A percentile compares a stretch with the other conserved stretches of the same genome.
Conservation (phyloP, 92 coral and sea anemone genomes). For the Ricordea florida region DNA sequence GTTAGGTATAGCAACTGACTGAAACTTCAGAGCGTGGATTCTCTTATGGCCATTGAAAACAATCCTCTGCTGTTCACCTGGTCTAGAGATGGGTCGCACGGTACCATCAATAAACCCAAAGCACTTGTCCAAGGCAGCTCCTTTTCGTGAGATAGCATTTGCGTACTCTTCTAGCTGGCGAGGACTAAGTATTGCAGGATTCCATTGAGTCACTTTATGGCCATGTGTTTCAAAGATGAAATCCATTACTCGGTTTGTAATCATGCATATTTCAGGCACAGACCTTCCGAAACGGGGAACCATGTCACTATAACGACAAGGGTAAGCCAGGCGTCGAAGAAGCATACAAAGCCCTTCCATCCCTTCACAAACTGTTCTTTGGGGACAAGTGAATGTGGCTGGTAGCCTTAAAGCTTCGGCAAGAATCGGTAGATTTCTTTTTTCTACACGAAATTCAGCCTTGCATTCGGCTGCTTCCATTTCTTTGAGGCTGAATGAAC, state of each 20-base stretch:
- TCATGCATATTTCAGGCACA: neutral
- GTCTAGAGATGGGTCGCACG: no score
- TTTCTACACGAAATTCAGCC: neutral
- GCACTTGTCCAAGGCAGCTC: neutral
- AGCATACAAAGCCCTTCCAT: conserved; percentile 1
- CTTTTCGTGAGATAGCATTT: neutral
- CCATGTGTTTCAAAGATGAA: neutral
- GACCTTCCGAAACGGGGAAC: neutral
- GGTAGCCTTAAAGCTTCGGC: no score
- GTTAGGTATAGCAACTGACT: neutral
- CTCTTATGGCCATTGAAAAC: neutral
- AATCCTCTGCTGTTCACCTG: no score
- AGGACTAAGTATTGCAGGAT: neutral
- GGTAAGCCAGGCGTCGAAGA: no score
- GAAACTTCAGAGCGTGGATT: neutral
- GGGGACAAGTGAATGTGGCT: no score
- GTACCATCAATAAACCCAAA: neutral
- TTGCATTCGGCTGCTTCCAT: neutral
- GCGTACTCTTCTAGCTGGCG: neutral
- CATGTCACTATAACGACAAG: no score
- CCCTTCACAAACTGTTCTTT: neutral
- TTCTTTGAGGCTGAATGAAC: neutral
- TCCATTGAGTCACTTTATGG: neutral
- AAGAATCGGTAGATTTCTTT: no score
- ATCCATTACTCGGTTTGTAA: neutral